Conservation (phyloP, 2,797 vertebrate genomes). For the Lagorchestes hirsutus region DNA sequence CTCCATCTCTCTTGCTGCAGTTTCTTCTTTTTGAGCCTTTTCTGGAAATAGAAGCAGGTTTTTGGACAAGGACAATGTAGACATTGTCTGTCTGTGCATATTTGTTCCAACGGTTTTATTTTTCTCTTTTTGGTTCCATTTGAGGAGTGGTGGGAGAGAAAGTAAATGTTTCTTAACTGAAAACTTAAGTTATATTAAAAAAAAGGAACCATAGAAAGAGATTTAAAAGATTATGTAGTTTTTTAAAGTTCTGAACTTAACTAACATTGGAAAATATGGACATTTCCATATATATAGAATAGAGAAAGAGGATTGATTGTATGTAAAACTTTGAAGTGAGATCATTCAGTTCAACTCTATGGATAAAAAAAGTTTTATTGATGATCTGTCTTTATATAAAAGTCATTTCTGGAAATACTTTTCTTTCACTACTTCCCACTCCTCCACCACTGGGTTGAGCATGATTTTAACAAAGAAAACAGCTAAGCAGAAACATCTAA, state of each 20-base stretch:
- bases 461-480: not conserved
- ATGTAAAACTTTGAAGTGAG: not conserved
- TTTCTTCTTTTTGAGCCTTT: not conserved
- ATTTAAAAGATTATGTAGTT: not conserved
- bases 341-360: not conserved
- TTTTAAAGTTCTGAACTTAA: not conserved
- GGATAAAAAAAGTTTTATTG: not conserved
- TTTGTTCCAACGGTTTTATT: not conserved
- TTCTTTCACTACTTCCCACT: not conserved
- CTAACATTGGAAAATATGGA: not conserved
- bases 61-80: not conserved
- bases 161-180: not conserved
- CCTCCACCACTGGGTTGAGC: not conserved
- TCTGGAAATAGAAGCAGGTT: not conserved
- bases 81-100: not conserved
- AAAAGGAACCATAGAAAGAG: not conserved
- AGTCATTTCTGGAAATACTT: not conserved
- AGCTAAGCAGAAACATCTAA: not conserved
- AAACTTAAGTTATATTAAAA: not conserved
- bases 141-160: not conserved
- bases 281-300: not conserved
- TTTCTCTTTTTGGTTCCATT: not conserved
- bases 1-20: not conserved
- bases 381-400: not conserved
- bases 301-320: not conserved